phyloP scores from a whole-genome alignment of 2,797 vertebrate species.

The Silurus aristotelis region DNA sequence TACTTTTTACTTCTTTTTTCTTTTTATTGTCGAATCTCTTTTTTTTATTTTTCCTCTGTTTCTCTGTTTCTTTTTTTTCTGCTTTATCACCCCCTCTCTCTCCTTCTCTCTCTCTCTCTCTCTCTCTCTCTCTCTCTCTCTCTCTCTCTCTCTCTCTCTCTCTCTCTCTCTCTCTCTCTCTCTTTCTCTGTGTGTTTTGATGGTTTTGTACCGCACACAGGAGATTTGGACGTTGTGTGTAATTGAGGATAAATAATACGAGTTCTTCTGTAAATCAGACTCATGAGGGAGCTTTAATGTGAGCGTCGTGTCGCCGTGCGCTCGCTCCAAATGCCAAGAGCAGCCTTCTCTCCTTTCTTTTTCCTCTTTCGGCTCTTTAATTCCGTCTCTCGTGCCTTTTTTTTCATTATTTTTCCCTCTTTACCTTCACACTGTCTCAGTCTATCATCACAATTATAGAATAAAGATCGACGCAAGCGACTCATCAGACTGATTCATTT shows the following conservation, averaged over 20 bases:
- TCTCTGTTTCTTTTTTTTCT: slow-evolving; percentile 16
- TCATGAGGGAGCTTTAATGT: slow-evolving; percentile 48
- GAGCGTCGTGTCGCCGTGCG: slow-evolving; percentile 28
- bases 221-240: slow-evolving; percentile 44
- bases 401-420: neutral
- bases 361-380: neutral
- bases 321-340: slow-evolving; percentile 38
- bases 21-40: neutral
- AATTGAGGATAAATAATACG: slow-evolving; percentile 54
- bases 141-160: neutral
- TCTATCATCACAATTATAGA: slow-evolving; percentile 23
- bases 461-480: slow-evolving; percentile 27
- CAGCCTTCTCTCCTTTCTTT: slow-evolving; percentile 29
- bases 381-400: neutral
- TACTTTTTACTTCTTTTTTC: too few species aligned
- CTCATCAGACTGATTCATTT: slow-evolving; percentile 30
- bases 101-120: slow-evolving; percentile 6
- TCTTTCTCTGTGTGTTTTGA: slow-evolving; percentile 19
- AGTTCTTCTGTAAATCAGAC: slow-evolving; percentile 33
- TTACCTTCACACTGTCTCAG: slow-evolving; percentile 9
- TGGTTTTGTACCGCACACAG: slow-evolving; percentile 40
- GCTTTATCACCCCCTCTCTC: slow-evolving; percentile 15
- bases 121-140: slow-evolving; percentile 11
- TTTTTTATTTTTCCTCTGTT: slow-evolving; percentile 9
- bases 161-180: slow-evolving; percentile 11